Evolutionary conservation across 2,797 vertebrate genomes (phyloP).

Genomic region (Eospalax fontanierii): DNA sequence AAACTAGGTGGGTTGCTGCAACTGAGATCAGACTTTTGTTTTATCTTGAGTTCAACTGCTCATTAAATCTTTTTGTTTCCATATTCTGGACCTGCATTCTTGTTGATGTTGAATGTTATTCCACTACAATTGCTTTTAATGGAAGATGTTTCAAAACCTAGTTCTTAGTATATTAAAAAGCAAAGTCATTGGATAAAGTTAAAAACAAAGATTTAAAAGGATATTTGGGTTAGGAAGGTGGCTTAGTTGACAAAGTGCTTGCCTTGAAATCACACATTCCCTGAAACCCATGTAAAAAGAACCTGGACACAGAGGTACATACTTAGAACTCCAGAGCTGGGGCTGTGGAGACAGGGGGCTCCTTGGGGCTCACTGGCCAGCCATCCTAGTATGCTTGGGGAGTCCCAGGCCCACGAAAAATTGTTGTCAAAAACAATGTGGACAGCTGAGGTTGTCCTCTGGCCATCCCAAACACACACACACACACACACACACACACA

Average conservation of each 20-base stretch:
- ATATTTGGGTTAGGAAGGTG: neutral
- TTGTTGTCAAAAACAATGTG: neutral
- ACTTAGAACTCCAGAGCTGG: neutral
- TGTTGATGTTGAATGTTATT: neutral
- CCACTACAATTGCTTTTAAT: neutral
- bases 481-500: neutral
- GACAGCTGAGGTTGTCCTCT: neutral
- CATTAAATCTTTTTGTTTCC: neutral
- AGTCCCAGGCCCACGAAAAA: neutral
- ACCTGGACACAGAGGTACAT: neutral
- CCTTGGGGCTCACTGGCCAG: too few species aligned
- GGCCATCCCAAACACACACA: neutral
- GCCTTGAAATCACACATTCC: neutral
- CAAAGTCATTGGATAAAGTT: neutral
- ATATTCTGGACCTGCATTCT: neutral
- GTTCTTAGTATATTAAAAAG: neutral
- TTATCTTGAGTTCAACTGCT: neutral
- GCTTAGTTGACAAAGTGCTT: neutral
- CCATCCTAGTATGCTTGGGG: neutral
- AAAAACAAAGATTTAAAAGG: neutral
- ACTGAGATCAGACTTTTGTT: neutral
- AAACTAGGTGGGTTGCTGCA: neutral
- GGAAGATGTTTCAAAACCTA: neutral
- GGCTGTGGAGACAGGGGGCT: neutral
- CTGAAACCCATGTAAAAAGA: neutral